Percentiles rank a stretch among this genome's conserved stretches.
Conservation (phyloP, 30 jellyfish, hydroid and myxozoan species). For the Cassiopea xamachana region DNA sequence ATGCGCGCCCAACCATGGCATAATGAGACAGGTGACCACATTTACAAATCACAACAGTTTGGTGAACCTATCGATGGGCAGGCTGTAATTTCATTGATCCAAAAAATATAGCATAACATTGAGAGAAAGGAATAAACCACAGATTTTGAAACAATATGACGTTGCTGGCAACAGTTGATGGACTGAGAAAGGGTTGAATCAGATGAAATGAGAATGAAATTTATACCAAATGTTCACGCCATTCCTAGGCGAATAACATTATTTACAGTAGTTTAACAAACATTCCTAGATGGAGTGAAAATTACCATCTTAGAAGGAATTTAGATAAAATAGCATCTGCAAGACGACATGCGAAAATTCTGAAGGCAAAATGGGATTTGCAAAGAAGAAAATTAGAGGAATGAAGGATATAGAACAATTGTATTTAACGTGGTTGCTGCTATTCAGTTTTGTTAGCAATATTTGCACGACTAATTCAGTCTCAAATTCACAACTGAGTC, state of each 20-base stretch:
- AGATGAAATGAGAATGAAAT: too few relatives aligned
- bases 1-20: conserved; percentile 31
- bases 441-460: neutral
- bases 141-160: neutral
- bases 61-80: conserved; percentile 5
- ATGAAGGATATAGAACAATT: neutral
- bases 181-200: too few relatives aligned
- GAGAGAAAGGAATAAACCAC: neutral
- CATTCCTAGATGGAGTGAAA: too few relatives aligned
- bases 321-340: too few relatives aligned
- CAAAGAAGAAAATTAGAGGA: neutral
- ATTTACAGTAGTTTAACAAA: too few relatives aligned
- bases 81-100: neutral
- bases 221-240: too few relatives aligned
- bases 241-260: too few relatives aligned
- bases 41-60: conserved; percentile 20
- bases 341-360: too few relatives aligned
- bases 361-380: neutral
- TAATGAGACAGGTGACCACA: conserved; percentile 48
- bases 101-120: neutral
- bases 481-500: conserved; percentile 31
- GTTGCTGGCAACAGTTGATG: too few relatives aligned
- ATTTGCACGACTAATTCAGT: neutral
- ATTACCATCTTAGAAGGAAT: too few relatives aligned
- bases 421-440: neutral